These are phyloP conservation scores for Mesocentrotus franciscanus DNA, from an alignment of 53 echinoderm and acorn worm species.

Conservation along the genomic window DNA sequence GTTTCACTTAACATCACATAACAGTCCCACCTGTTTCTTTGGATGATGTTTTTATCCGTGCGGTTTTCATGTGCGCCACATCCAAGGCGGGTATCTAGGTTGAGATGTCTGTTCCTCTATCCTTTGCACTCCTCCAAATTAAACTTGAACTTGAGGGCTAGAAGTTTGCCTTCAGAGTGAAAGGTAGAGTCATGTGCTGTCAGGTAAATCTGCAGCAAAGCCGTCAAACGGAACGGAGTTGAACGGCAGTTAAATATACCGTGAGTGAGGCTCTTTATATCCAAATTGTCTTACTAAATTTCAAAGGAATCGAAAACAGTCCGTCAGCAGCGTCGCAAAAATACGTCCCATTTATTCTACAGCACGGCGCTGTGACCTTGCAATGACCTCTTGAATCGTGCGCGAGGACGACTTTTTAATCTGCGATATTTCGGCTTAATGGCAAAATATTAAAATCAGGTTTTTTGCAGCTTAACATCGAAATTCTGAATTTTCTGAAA, in stretches of 20 bases:
- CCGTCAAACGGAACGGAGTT: neutral
- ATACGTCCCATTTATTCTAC: too few species aligned
- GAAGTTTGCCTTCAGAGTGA: neutral
- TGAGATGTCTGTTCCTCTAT: conserved; percentile 44
- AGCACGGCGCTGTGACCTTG: too few species aligned
- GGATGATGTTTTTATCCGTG: conserved; percentile 60
- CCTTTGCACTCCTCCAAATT: neutral
- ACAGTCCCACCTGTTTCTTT: conserved; percentile 62
- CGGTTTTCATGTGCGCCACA: conserved; percentile 27
- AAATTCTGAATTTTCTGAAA: too few species aligned
- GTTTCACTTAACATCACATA: neutral
- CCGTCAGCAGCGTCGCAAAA: too few species aligned
- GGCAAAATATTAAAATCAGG: too few species aligned
- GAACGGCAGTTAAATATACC: neutral
- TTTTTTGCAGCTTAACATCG: too few species aligned
- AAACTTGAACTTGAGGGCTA: neutral
- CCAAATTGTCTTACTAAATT: neutral
- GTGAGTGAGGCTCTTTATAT: neutral
- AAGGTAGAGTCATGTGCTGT: neutral
- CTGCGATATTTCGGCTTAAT: too few species aligned
- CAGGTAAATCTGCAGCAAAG: neutral
- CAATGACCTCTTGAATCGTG: too few species aligned
- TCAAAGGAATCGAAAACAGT: neutral
- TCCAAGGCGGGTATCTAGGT: neutral
- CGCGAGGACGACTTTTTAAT: too few species aligned